Evolutionary conservation across 2,113 vertebrate species (phyloP).

Genomic region (Edolisoma coerulescens): DNA sequence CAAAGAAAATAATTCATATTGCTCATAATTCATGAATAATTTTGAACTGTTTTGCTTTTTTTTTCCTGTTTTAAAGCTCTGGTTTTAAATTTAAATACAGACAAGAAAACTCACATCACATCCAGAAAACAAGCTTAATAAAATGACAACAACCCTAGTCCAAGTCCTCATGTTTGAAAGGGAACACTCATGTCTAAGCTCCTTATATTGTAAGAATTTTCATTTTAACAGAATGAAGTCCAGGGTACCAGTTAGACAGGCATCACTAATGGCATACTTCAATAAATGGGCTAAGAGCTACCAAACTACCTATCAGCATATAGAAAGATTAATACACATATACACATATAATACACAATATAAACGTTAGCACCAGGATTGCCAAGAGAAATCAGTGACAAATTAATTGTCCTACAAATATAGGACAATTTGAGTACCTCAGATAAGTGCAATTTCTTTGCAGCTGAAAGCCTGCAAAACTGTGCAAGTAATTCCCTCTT

Average conservation of each 20-base stretch:
- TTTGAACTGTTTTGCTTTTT: background rate
- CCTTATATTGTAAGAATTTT: background rate
- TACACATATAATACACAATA: too few species aligned
- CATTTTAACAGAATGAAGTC: background rate
- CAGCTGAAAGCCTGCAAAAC: background rate
- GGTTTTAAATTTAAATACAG: background rate
- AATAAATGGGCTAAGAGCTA: background rate
- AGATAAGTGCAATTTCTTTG: background rate
- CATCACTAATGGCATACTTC: background rate
- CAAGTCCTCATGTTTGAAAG: background rate
- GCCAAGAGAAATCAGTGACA: background rate
- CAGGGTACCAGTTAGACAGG: background rate
- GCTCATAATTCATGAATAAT: background rate
- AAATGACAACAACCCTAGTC: background rate
- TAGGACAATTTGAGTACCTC: rapidly evolving
- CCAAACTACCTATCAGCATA: background rate
- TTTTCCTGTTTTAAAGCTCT: background rate
- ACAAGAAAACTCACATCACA: background rate
- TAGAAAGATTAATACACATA: background rate
- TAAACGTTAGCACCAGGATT: background rate
- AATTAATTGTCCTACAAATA: background rate
- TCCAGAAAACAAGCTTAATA: background rate
- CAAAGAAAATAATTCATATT: background rate
- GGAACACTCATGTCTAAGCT: background rate
- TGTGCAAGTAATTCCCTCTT: background rate